A percentile compares a stretch with the other conserved stretches of the same genome.
Evolutionary conservation across 35 echinoderm and acorn worm genomes (phyloP).

Genomic region (Stichopus chloronotus): DNA sequence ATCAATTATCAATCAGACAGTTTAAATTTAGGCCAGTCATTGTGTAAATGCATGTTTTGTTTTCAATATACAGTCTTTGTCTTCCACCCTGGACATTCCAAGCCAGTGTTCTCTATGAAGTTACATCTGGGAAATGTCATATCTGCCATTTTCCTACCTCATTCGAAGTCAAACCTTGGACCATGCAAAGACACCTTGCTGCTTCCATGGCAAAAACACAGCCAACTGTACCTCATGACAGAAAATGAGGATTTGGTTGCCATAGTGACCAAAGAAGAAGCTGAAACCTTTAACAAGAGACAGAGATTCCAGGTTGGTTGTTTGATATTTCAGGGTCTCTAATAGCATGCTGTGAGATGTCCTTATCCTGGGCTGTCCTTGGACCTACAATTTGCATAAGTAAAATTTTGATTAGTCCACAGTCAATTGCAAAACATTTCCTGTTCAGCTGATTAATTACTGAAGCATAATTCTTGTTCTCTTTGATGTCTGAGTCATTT

Average conservation of each 20-base stretch:
- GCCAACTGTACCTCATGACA: constrained; percentile 30
- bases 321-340: background rate
- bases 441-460: no score
- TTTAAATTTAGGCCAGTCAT: no score
- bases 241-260: constrained; percentile 25
- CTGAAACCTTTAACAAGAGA: background rate
- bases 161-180: background rate
- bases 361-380: no score
- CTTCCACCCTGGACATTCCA: background rate
- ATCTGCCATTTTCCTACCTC: background rate
- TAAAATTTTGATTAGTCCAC: no score
- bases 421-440: no score
- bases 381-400: no score
- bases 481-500: no score
- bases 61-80: no score
- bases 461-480: no score
- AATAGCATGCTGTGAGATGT: background rate
- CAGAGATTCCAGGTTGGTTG: constrained; percentile 21
- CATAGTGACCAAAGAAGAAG: constrained; percentile 37
- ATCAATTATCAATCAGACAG: no score
- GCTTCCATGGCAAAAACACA: constrained; percentile 38
- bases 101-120: constrained; percentile 40
- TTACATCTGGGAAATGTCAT: background rate
- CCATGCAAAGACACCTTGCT: background rate
- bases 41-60: no score